These are phyloP conservation scores for Ectemnius lituratus DNA, from an alignment of 2,888 invertebrate genomes.

Conservation along the genomic window DNA sequence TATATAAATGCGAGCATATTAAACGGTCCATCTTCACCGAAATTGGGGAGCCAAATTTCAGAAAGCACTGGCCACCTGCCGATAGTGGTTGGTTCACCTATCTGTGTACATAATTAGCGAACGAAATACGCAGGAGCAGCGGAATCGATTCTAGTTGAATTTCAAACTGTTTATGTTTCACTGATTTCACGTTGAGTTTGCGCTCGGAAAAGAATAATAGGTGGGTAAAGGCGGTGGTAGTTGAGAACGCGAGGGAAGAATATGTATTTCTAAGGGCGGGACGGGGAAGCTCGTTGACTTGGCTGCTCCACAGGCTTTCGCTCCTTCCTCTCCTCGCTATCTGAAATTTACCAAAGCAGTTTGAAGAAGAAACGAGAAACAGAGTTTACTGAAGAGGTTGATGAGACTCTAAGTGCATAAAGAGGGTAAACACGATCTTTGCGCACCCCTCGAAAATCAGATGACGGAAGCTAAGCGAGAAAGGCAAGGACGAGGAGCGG, in stretches of 20 bases:
- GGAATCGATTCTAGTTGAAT: too few species aligned
- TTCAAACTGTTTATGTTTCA: slow-evolving; percentile 2
- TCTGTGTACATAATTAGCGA: too few species aligned
- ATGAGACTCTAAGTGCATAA: slow-evolving; percentile 49
- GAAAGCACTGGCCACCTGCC: too few species aligned
- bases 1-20: too few species aligned
- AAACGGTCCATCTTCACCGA: too few species aligned
- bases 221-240: background rate
- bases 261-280: background rate
- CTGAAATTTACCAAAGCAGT: slow-evolving; percentile 42
- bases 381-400: slow-evolving; percentile 38
- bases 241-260: background rate
- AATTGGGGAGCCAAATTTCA: too few species aligned
- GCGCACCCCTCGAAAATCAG: slow-evolving; percentile 47
- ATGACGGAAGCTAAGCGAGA: slow-evolving; percentile 41
- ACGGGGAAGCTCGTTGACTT: slow-evolving; percentile 15
- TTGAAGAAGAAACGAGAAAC: slow-evolving; percentile 35
- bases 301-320: slow-evolving; percentile 11
- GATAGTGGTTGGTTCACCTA: too few species aligned
- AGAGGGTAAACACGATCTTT: slow-evolving; percentile 55
- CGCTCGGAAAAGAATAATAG: slow-evolving; percentile 1
- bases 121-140: too few species aligned
- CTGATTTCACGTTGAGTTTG: background rate
- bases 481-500: background rate
- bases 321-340: background rate